phyloP scores from a whole-genome alignment of 2,113 vertebrate species.

The Percopsis transmontana region DNA sequence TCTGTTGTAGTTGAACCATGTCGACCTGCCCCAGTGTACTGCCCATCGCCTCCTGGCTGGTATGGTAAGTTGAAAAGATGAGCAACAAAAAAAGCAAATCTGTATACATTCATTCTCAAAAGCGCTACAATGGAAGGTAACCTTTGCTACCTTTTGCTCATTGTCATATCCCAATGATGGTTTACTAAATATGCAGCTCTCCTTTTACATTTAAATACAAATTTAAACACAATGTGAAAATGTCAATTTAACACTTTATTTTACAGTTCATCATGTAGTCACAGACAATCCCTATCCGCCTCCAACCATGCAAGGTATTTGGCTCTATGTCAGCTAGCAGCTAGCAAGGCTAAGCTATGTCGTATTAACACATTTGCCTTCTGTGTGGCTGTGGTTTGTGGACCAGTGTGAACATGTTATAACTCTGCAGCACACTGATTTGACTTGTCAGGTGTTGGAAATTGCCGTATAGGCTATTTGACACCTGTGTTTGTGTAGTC shows the following conservation, averaged over 20 bases:
- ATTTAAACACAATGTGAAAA: neutral
- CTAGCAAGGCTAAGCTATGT: constrained; percentile 1
- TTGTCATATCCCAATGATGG: too few species aligned
- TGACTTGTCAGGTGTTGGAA: neutral
- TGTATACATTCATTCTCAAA: too few species aligned
- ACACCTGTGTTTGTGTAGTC: neutral
- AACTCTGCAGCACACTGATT: neutral
- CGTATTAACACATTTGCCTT: neutral
- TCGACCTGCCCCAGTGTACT: constrained; percentile 78
- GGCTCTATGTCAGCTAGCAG: neutral
- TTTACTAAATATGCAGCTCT: neutral
- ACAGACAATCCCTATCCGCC: constrained; percentile 80
- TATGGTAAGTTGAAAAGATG: constrained; percentile 73
- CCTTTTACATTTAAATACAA: neutral
- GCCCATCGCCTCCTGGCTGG: constrained; percentile 79
- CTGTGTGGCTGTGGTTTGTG: neutral
- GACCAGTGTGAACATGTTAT: neutral
- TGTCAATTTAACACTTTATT: constrained; percentile 13
- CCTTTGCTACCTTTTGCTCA: too few species aligned
- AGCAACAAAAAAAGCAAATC: neutral
- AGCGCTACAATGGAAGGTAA: too few species aligned
- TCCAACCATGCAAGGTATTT: constrained; percentile 69
- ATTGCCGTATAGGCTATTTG: neutral
- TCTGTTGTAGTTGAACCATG: constrained; percentile 71
- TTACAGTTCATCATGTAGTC: constrained; percentile 80